A percentile compares a stretch with the other conserved stretches of the same genome.
Evolutionary conservation across 2,797 vertebrate genomes (phyloP).

Genomic region (Heterohyrax brucei): DNA sequence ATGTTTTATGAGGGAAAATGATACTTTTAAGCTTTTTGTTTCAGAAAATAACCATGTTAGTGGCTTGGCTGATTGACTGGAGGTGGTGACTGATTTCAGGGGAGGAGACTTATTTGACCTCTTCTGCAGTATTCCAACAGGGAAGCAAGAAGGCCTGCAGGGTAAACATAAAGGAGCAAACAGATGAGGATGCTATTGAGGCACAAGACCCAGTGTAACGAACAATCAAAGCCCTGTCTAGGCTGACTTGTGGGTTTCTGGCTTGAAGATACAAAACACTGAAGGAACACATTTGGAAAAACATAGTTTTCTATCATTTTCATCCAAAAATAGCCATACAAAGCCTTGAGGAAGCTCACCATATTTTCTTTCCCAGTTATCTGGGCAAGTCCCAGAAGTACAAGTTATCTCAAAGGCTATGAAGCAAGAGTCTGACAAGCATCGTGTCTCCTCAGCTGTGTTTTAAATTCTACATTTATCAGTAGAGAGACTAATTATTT

Average conservation of each 20-base stretch:
- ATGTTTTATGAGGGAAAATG: neutral
- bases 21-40: constrained; percentile 18
- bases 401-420: neutral
- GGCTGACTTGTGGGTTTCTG: neutral
- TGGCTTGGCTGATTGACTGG: too few relatives aligned
- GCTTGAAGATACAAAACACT: constrained; percentile 8
- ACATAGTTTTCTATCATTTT: neutral
- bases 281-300: neutral
- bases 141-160: neutral
- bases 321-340: neutral
- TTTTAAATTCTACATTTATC: neutral
- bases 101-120: neutral
- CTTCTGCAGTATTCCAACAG: neutral
- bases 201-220: neutral
- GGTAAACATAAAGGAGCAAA: neutral
- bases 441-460: neutral
- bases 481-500: neutral
- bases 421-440: neutral
- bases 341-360: neutral
- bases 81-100: neutral
- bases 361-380: neutral
- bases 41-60: neutral
- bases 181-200: neutral
- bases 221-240: neutral
- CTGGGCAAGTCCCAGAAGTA: neutral